Evolutionary conservation across 2,888 invertebrate species (phyloP), one percentile per base, ranked within the genome.

Genomic region (Monoplex corrugatus): DNA sequence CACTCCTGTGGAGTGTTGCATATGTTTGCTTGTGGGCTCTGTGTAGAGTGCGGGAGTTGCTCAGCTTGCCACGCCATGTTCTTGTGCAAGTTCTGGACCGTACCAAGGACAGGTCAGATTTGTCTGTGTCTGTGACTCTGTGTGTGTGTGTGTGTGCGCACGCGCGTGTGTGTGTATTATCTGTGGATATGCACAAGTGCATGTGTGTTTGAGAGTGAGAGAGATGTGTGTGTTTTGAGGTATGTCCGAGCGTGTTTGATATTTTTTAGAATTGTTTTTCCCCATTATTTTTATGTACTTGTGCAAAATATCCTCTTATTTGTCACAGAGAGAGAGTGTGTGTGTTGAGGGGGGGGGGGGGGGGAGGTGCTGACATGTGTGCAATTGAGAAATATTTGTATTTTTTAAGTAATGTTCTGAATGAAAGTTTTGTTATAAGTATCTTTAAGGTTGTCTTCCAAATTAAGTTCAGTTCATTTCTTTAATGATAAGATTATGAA

Each of bases 71-170:
- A 10, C 90, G 93, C 85, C 94, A 94, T 87, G 87, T 94, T 28
- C 91, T 94, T 32, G 90, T 94, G 72, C 92, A 93, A 82, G 94
- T 94, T 44, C 90, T 94, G 83, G 94, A 94, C 38, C 93, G 93
- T 68, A 91, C 93, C 2, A 92, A 92, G 89, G 93, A 93, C 82
- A 94, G 94, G 94, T 94, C 89, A 90, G 92, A 88, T 23, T 83
- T 57, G 72, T 72, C 35, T 72, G 72, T 72, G 32, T 72, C 10
- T 72, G 72, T 72, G 72, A 13, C 5, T 72, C 32, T 72, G 72
- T 72, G 35, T 72, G 72, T 32, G 35, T 72, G 72, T 32, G 32
- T 72, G 72, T 72, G 72, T 72, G 32, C 35, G 72, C 35, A 63
- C 28, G 63, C 10, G 8, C 28, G 63, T 8, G 63, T 63, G 13